Base-by-base conservation (phyloP, 2,888 invertebrate genomes). In the Drosophila cognata region DNA sequence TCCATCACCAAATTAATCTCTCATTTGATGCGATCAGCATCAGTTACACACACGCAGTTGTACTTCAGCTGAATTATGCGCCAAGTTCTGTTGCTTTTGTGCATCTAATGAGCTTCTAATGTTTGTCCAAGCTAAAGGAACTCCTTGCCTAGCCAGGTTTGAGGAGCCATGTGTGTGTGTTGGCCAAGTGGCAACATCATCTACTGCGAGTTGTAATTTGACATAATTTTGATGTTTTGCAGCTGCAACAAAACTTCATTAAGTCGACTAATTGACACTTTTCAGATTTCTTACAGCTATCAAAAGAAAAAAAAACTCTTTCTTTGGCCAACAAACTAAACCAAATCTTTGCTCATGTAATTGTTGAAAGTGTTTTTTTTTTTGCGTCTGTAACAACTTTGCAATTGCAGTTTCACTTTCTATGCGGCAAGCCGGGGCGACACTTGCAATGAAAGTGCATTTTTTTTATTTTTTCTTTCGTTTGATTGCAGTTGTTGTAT, bases 401-500 rank as follows among this genome's bases (percentile, higher is more conserved):
- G 80, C 70, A 71, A 71, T 71, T 81, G 75, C 88, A 82, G 83
- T 85, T 89, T 88, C 89, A 86, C 85, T 85, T 85, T 85, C 85
- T 76, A 88, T 76, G 88, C 68, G 53, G 58, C 74, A 50, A 60
- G 28, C 70, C 69, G 56, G 29, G 38, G 82, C 86, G 83, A 90
- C 89, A 90, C 89, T 91, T 81, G 87, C 79, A 74, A 77, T 79
- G 85, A 84, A 88, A 88, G 82, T 85, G 85, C 66, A 87, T 79
- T 79, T 55, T 55, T 25, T 11, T 52, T 53, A 18, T 82, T 68
- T 73, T 60, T 66, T 48, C 36, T 33, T 58, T 35, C 29, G 16
- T 50, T 61, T 48, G 53, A 21, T 25, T 11, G 13, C 21, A 8
- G 46, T 46, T 46, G 16, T 46, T 36, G 61, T 62, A 21, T 55